Evolutionary conservation across 2,888 invertebrate species (phyloP).

Genomic region (Conistra vaccinii): DNA sequence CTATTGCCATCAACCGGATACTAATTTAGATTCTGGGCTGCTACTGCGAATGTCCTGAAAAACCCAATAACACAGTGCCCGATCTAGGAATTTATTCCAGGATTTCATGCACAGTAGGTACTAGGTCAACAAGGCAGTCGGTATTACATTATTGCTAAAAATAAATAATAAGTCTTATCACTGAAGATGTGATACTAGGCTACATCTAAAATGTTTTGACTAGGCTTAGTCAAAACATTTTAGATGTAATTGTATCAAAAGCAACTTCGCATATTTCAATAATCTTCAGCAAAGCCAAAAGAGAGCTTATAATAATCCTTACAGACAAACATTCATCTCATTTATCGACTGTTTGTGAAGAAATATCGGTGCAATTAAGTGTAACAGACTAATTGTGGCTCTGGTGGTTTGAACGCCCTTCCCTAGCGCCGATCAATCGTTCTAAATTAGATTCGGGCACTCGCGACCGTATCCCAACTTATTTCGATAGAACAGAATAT

Average conservation of each 20-base stretch:
- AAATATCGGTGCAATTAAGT: slow-evolving; percentile 68
- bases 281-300: background rate
- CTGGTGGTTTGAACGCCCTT: slow-evolving; percentile 31
- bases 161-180: background rate
- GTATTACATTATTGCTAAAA: background rate
- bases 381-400: slow-evolving; percentile 68
- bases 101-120: too few species aligned
- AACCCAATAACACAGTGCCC: background rate
- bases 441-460: slow-evolving; percentile 70
- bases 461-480: slow-evolving; percentile 59
- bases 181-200: background rate
- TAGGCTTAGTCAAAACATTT: background rate
- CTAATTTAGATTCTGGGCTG: too few species aligned
- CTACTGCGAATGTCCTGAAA: background rate
- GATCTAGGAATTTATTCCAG: background rate
- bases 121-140: background rate
- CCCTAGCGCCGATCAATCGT: slow-evolving; percentile 69
- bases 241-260: background rate
- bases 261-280: background rate
- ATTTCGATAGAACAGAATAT: slow-evolving; percentile 63
- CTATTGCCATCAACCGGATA: background rate
- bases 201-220: too few species aligned
- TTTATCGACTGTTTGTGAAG: slow-evolving; percentile 67
- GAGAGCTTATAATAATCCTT: slow-evolving; percentile 5
- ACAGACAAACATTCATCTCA: slow-evolving; percentile 37